phyloP scores from a whole-genome alignment of 2,113 vertebrate genomes.

The Dissostichus mawsoni region DNA sequence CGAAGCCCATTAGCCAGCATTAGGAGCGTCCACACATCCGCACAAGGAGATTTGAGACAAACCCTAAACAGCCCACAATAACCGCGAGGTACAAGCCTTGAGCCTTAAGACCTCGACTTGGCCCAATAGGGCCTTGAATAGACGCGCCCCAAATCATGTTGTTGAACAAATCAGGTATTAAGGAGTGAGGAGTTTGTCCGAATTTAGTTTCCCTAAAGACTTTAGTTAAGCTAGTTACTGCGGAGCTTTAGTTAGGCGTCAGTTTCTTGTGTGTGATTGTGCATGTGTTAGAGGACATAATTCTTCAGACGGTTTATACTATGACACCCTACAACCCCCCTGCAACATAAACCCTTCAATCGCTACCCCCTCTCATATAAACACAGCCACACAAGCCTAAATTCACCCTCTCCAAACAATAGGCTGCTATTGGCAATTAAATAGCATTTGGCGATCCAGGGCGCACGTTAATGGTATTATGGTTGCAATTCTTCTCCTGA shows the following conservation, averaged over 20 bases:
- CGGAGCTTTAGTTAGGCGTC: conserved; percentile 89
- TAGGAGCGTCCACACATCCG: conserved; percentile 93
- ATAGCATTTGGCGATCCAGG: conserved; percentile 86
- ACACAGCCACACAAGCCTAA: conserved; percentile 74
- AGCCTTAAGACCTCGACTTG: conserved; percentile 98
- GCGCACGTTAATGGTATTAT: conserved; percentile 88
- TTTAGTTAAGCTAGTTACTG: conserved; percentile 99
- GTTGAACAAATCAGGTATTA: conserved; percentile 99
- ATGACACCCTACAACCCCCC: conserved; percentile 80
- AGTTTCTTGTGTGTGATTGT: conserved; percentile 77
- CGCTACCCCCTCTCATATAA: conserved; percentile 66
- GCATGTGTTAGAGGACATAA: conserved; percentile 82
- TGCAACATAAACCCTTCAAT: conserved; percentile 73
- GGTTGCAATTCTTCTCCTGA: conserved; percentile 85
- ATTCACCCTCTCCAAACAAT: conserved; percentile 85
- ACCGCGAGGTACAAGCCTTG: conserved; percentile 98
- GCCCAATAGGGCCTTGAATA: conserved; percentile 91
- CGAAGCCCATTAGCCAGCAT: conserved; percentile 98
- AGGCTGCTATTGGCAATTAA: conserved; percentile 86
- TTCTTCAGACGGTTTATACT: conserved; percentile 83
- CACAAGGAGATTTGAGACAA: conserved; percentile 99
- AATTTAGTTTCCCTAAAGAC: conserved; percentile 98
- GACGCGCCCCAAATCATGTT: conserved; percentile 99
- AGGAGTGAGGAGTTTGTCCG: conserved; percentile 96
- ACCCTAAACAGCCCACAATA: conserved; percentile 99